Conservation (phyloP, 2,888 invertebrate species). For the Octodonta nipae region DNA sequence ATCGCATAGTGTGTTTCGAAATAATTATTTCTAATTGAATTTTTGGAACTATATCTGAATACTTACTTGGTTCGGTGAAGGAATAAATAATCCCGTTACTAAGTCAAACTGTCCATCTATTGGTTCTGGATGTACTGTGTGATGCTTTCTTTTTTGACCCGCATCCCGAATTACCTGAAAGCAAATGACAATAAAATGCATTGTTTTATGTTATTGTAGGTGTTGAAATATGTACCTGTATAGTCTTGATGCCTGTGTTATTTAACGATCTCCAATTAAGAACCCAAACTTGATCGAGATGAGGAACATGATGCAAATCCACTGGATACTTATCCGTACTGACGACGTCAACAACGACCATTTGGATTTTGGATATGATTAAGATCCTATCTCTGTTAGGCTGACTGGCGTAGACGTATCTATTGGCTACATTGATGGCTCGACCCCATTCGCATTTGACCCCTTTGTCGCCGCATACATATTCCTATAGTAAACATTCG, state of each 20-base stretch:
- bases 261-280: conserved; percentile 51
- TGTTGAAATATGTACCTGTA: no score
- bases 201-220: no score
- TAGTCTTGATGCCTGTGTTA: conserved; percentile 49
- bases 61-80: conserved; percentile 41
- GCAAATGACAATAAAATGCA: no score
- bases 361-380: conserved; percentile 56
- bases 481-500: conserved; percentile 36
- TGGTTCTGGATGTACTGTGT: conserved; percentile 58
- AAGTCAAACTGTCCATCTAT: conserved; percentile 64
- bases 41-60: no score
- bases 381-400: conserved; percentile 55
- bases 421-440: conserved; percentile 55
- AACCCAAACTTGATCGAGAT: conserved; percentile 63
- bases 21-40: no score
- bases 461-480: conserved; percentile 56
- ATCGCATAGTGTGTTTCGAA: no score
- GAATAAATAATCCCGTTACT: conserved; percentile 50
- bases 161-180: conserved; percentile 55
- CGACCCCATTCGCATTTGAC: conserved; percentile 58
- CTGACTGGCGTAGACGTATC: conserved; percentile 60
- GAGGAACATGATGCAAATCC: conserved; percentile 53
- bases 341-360: conserved; percentile 59
- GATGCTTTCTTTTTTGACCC: conserved; percentile 56
- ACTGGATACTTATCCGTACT: conserved; percentile 60